Evolutionary conservation across 1,140 invertebrate species (phyloP).

Genomic region (Drosophila novamexicana): DNA sequence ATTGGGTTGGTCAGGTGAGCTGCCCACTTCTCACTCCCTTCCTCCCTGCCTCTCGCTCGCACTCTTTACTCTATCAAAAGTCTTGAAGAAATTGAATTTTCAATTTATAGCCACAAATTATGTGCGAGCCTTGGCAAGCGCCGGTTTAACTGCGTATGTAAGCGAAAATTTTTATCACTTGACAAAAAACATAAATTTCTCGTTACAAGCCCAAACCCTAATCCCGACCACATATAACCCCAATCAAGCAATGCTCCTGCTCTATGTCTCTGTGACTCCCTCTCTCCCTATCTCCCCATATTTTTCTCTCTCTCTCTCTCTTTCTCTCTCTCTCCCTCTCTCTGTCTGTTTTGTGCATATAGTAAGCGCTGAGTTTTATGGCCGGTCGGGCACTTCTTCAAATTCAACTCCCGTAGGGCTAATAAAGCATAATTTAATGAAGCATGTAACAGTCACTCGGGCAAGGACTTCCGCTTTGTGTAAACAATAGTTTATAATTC

Average conservation of each 20-base stretch:
- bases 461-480: conserved; percentile 78
- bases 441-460: conserved; percentile 75
- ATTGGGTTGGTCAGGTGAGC: conserved; percentile 48
- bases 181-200: conserved; percentile 80
- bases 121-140: conserved; percentile 30
- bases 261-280: neutral
- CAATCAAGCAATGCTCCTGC: conserved; percentile 6
- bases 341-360: conserved; percentile 16
- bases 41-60: neutral
- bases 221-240: conserved; percentile 8
- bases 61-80: conserved; percentile 26
- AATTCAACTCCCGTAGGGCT: conserved; percentile 81
- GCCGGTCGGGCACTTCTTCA: conserved; percentile 64
- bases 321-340: neutral
- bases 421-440: conserved; percentile 83
- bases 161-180: conserved; percentile 83
- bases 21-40: neutral
- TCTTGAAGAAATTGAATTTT: conserved; percentile 82
- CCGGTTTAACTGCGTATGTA: conserved; percentile 71
- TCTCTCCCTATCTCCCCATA: neutral
- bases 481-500: conserved; percentile 82
- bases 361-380: conserved; percentile 40
- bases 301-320: neutral
- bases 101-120: conserved; percentile 78
- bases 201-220: conserved; percentile 42